phyloP scores from a whole-genome alignment of 1,140 invertebrate genomes.

The Drosophila littoralis region DNA sequence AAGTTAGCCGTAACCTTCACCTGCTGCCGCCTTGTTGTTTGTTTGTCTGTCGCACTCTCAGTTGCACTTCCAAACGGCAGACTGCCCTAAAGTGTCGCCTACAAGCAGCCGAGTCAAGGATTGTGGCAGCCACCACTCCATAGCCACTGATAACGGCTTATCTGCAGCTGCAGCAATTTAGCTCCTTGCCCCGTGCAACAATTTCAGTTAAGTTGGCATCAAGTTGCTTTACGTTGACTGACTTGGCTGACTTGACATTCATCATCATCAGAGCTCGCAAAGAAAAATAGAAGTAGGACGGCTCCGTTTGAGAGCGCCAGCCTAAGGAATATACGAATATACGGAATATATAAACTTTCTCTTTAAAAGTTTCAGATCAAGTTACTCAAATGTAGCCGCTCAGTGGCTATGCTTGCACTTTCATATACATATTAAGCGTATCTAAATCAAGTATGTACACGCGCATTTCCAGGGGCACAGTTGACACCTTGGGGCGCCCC shows the following conservation, averaged over 20 bases:
- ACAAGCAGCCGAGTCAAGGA: slow-evolving; percentile 49
- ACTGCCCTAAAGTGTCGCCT: slow-evolving; percentile 55
- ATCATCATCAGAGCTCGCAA: slow-evolving; percentile 45
- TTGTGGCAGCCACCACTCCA: background rate
- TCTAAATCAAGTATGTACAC: background rate
- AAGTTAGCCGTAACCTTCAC: slow-evolving; percentile 1
- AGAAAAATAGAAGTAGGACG: slow-evolving; percentile 6
- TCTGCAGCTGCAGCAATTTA: slow-evolving; percentile 38
- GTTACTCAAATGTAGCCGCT: too few relatives aligned
- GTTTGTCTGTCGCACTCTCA: background rate
- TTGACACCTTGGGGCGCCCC: slow-evolving; percentile 14
- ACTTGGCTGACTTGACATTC: slow-evolving; percentile 67
- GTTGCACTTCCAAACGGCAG: slow-evolving; percentile 45
- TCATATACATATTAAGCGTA: background rate
- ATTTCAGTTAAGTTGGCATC: slow-evolving; percentile 63
- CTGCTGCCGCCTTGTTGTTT: background rate
- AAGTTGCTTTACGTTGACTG: slow-evolving; percentile 59
- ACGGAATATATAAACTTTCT: too few relatives aligned
- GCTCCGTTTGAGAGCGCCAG: too few relatives aligned
- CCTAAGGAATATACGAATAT: too few relatives aligned
- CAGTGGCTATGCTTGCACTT: too few relatives aligned
- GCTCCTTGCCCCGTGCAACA: slow-evolving; percentile 38
- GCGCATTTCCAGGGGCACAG: background rate
- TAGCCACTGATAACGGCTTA: slow-evolving; percentile 57
- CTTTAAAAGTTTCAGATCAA: too few relatives aligned